Base-by-base conservation (phyloP, 2,113 vertebrate species). In the Periophthalmodon schlosseri region DNA sequence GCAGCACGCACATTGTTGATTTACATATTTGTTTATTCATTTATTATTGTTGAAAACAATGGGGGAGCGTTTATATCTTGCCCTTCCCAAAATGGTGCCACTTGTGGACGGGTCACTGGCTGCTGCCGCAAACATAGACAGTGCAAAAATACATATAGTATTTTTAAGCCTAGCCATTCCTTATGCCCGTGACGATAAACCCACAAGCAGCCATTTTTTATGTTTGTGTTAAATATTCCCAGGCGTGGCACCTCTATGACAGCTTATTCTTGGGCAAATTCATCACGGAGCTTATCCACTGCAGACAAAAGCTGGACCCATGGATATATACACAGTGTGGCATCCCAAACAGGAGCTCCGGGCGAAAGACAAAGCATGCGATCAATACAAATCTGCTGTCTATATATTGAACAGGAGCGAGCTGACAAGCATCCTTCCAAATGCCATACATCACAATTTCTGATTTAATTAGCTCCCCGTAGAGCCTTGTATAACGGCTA, bases 141-240 rank as follows among this genome's bases (percentile, higher is more conserved):
- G 83, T 76, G 79, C 72, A 88, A 80, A 84, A 85, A 86, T 76
- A 83, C 80, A 81, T 76, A 65, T 74, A 81, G 84, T 77, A 82
- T 88, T 91, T 86, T 87, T 89, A 91, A 92, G 81, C 82, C 77
- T 66, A 85, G 83, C 81, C 78, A 83, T 91, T 82, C 82, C 83
- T 76, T 88, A 84, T 77, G 76, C 86, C 85, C 88, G 79, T n/a
- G 82, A 90, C 83, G 47, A 88, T 93, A 91, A 92, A 93, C 90
- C 86, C 89, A 90, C 79, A 87, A 91, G 88, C 86, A 77, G 85
- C 75, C 76, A 86, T 92, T 89, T 91, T 94, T 93, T 90, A 91
- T 91, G 90, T 91, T 91, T 87, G 84, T 72, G 76, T 92, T 92
- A 93, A 94, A 93, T 91, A 93, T 92, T 91, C 91, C 90, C 89